Evolutionary conservation across 1,140 invertebrate genomes (phyloP), one percentile per base, ranked within the genome.

Genomic region (Drosophila pruinosa): DNA sequence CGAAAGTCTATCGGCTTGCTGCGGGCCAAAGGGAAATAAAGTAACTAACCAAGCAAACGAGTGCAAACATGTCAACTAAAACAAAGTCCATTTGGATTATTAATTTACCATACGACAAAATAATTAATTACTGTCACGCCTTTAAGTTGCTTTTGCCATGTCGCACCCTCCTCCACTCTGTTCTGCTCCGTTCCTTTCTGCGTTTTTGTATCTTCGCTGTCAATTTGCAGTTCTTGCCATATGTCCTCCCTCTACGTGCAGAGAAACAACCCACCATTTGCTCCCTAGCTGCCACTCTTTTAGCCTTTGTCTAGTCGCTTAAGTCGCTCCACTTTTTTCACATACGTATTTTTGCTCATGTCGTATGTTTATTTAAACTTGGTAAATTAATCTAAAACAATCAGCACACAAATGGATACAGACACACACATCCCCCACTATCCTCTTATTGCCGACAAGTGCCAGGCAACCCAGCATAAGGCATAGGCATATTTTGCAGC

Each of bases 71-170:
- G 82, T 88, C 82, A 88, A 89, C 83, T 88, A 75, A 88, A 88
- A 88, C 82, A 88, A 88, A 88, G 82, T 88, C 89, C 89, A 90
- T 90, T 90, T 86, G 75, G 89, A 86, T 85, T 90, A 90, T 90
- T 90, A 90, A 90, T 90, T 90, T 90, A 90, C 83, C 89, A 90
- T 90, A 90, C 83, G 82, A 89, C 89, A 89, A 89, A 89, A 89
- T 90, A 90, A 90, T 90, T 90, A 90, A 90, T 90, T 90, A 90
- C 89, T 89, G 89, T 90, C 89, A 89, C 89, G 89, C 89, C 89
- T 90, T 86, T 80, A 86, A 88, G 82, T 88, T 88, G 82, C 79
- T 73, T 72, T 76, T 75, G 78, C 75, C 76, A 73, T 76, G 64
- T 73, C n/a, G 19, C 43, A 24, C 36, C 34, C 28, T 7, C 34